Evolutionary conservation across 2,113 vertebrate species (phyloP), one percentile per base, ranked within the genome.

Genomic region (human): DNA sequence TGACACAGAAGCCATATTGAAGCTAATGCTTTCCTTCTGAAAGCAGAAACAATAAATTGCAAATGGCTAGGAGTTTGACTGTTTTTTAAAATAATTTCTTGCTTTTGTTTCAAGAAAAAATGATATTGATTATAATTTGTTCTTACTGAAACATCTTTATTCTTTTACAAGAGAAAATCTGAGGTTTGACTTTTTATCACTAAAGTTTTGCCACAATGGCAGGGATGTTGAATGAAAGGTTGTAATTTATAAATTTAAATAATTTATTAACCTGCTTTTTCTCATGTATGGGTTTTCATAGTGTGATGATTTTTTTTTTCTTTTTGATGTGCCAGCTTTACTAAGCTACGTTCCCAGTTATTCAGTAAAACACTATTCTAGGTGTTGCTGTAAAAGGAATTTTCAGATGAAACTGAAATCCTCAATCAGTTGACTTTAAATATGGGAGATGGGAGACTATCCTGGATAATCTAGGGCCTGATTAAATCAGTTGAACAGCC

Each of bases 31-130:
- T 94, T 79, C 32, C 43, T 95, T 95, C 14, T 6, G 45, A 48
- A 96, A 66, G 80, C 70, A 76, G 23, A 92, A 94, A 82, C 25
- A 73, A 38, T 93, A 83, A 40, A 83, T 85, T 43, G 17, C 22
- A 92, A 96, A 92, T 89, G 95, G 23, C 50, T 97, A 73, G 14
- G 30, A 89, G 57, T 50, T 76, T 94, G 96, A 43, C 16, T 35
- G 0, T 87, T 96, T 75, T 43, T 82, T 96, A 66, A 43, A 61
- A 48, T 91, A 92, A 79, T 90, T 92, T 59, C 20, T 76, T 94
- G 91, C 1, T n/a, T 90, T 48, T 97, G 83, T 98, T 52, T 92
- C 76, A 94, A 96, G 48, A 61, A 52, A 64, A 96, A 94, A 78
- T 95, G 1, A 93, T n/a, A 3, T 89, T 93, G 68, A 95, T 88